Evolutionary conservation across 2,888 invertebrate genomes (phyloP).

Genomic region (Hirtodrosophila trivittata): DNA sequence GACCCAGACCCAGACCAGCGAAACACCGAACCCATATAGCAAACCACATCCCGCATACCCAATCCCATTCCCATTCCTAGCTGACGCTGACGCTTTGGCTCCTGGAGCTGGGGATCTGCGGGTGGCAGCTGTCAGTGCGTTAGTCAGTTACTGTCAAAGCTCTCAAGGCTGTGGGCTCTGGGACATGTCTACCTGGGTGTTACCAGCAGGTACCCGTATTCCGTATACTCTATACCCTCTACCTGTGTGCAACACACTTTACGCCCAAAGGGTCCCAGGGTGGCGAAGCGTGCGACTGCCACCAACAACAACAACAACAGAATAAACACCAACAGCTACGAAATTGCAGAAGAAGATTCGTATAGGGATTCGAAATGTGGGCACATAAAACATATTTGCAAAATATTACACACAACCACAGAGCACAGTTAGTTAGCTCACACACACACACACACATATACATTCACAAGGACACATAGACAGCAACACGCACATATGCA

Average conservation of each 20-base stretch:
- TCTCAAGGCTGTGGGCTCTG: slow-evolving; percentile 20
- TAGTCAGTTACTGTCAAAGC: slow-evolving; percentile 74
- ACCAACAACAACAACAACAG: slow-evolving; percentile 25
- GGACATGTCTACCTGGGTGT: slow-evolving; percentile 50
- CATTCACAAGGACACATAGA: slow-evolving; percentile 1
- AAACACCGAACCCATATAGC: background rate
- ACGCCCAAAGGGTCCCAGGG: slow-evolving; percentile 25
- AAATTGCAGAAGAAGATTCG: slow-evolving; percentile 50
- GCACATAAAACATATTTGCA: slow-evolving; percentile 70
- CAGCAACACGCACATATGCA: background rate
- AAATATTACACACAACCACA: slow-evolving; percentile 61
- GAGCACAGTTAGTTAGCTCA: slow-evolving; percentile 58
- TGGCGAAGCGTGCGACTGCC: slow-evolving; percentile 52
- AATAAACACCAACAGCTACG: slow-evolving; percentile 13
- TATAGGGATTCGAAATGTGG: slow-evolving; percentile 52
- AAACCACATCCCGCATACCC: background rate
- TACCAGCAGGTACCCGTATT: slow-evolving; percentile 2
- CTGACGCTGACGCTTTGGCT: slow-evolving; percentile 27
- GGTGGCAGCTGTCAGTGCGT: slow-evolving; percentile 78
- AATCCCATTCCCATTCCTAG: slow-evolving; percentile 10
- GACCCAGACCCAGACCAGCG: too few relatives aligned
- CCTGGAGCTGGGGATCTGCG: slow-evolving; percentile 47
- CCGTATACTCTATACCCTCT: background rate
- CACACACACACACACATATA: slow-evolving; percentile 6
- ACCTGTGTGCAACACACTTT: slow-evolving; percentile 9